Evolutionary conservation across 2,113 vertebrate species (phyloP).

Genomic region (Macquaria ambigua): DNA sequence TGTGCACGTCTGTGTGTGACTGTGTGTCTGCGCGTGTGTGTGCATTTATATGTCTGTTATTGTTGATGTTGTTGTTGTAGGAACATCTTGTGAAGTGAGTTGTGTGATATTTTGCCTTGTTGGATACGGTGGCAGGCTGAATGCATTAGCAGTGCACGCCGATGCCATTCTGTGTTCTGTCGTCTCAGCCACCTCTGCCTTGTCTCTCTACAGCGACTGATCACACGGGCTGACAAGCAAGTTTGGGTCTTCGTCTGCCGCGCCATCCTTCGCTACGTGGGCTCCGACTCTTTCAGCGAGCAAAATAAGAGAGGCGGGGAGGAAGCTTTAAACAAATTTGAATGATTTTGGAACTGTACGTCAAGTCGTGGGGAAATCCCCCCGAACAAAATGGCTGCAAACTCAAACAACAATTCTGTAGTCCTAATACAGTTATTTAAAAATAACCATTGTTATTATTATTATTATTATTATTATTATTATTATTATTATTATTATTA

Average conservation of each 20-base stretch:
- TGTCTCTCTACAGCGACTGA: constrained; percentile 78
- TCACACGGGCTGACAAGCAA: constrained; percentile 84
- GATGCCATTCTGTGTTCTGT: constrained; percentile 79
- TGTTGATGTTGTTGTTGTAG: constrained; percentile 77
- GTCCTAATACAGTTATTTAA: constrained; percentile 41
- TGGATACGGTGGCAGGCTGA: constrained; percentile 82
- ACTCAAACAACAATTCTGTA: constrained; percentile 36
- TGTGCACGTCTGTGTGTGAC: constrained; percentile 45
- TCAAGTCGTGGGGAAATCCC: constrained; percentile 61
- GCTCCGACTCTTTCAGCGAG: constrained; percentile 67
- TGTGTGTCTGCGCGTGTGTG: constrained; percentile 44
- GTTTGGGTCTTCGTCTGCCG: constrained; percentile 77
- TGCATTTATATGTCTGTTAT: constrained; percentile 68
- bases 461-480: constrained; percentile 44
- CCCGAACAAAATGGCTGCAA: constrained; percentile 41
- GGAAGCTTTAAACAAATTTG: constrained; percentile 71
- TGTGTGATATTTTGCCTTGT: constrained; percentile 83
- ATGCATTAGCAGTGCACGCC: constrained; percentile 81
- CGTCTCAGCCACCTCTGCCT: constrained; percentile 82
- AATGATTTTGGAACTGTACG: constrained; percentile 59
- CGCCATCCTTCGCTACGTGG: constrained; percentile 57
- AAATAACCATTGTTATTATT: constrained; percentile 52
- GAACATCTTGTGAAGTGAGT: constrained; percentile 81
- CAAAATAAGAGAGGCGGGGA: constrained; percentile 60
- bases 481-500: constrained; percentile 47